A percentile compares a stretch with the other conserved stretches of the same genome.
These are phyloP conservation scores for Plectropomus leopardus DNA, from an alignment of 2,113 vertebrate species.

Conservation along the genomic window DNA sequence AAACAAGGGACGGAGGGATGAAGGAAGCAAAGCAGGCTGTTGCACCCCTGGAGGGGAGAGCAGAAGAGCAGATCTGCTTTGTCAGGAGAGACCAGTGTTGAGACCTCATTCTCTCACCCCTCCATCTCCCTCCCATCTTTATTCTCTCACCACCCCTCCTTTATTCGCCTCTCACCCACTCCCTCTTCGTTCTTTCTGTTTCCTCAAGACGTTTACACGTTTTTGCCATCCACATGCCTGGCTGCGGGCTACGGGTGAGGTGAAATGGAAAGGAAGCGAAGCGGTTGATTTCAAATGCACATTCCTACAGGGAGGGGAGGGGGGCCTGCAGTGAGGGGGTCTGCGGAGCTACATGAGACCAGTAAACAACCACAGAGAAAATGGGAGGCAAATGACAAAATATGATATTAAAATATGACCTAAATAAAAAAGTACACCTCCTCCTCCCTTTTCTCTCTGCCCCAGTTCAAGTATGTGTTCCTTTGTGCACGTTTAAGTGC, in stretches of 20 bases:
- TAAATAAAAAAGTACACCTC: slow-evolving; percentile 67
- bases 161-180: slow-evolving; percentile 47
- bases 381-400: slow-evolving; percentile 54
- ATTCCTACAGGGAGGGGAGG: slow-evolving; percentile 49
- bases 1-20: slow-evolving; percentile 49
- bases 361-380: slow-evolving; percentile 58
- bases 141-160: slow-evolving; percentile 15
- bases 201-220: slow-evolving; percentile 70
- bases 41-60: slow-evolving; percentile 61
- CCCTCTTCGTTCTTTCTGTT: slow-evolving; percentile 20
- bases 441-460: slow-evolving; percentile 35
- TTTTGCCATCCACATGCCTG: slow-evolving; percentile 76
- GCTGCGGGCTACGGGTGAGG: slow-evolving; percentile 69
- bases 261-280: slow-evolving; percentile 68
- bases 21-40: slow-evolving; percentile 61
- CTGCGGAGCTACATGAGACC: slow-evolving; percentile 44
- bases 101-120: slow-evolving; percentile 38
- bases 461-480: slow-evolving; percentile 42
- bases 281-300: slow-evolving; percentile 59
- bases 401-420: slow-evolving; percentile 72
- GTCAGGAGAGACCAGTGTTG: slow-evolving; percentile 56
- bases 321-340: slow-evolving; percentile 28
- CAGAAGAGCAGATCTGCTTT: slow-evolving; percentile 68
- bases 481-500: not conserved
- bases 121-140: not conserved